Evolutionary conservation across 2,797 vertebrate genomes (phyloP).

Genomic region (Ara ararauna): DNA sequence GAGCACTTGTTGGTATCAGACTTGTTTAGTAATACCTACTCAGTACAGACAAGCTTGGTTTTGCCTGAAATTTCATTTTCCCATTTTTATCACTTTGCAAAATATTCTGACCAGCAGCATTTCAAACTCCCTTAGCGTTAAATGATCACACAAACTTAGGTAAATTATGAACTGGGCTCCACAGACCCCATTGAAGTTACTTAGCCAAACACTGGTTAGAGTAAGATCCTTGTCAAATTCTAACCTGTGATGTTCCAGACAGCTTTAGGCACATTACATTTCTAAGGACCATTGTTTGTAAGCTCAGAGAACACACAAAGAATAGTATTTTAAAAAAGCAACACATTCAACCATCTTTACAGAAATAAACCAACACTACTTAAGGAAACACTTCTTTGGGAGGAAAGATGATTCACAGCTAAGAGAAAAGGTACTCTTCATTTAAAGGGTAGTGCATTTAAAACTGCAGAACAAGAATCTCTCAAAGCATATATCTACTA

Average conservation of each 20-base stretch:
- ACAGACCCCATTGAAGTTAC: background rate
- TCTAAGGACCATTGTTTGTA: background rate
- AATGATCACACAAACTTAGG: background rate
- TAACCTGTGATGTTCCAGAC: background rate
- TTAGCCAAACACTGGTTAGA: background rate
- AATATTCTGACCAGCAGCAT: background rate
- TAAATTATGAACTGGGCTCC: background rate
- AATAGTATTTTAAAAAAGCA: background rate
- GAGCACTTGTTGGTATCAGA: background rate
- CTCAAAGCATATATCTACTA: background rate
- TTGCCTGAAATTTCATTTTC: background rate
- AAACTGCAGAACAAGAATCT: background rate
- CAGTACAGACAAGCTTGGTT: background rate
- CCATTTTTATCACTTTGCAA: background rate
- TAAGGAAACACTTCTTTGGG: background rate
- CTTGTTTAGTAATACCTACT: background rate
- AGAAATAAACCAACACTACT: background rate
- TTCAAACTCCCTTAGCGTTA: background rate
- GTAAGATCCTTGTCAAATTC: background rate
- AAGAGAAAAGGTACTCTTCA: background rate
- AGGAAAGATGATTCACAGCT: background rate
- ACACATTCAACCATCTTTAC: background rate
- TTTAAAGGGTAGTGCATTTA: background rate
- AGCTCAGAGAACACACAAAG: background rate
- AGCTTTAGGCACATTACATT: background rate